Base-by-base conservation (phyloP, 2,797 vertebrate species). In the Apogon talboti region DNA sequence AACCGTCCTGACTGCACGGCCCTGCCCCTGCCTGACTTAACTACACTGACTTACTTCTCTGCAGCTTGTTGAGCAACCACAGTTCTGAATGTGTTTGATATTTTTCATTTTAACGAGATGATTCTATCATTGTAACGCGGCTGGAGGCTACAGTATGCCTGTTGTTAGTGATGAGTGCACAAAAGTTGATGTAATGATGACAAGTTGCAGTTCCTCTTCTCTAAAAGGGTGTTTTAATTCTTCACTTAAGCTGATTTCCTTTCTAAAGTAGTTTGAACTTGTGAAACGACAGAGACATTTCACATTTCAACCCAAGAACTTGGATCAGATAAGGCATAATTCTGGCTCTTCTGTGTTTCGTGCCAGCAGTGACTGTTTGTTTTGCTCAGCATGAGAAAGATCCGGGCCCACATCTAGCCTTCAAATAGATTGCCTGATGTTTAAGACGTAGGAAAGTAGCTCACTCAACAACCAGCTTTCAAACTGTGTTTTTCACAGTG, bases 261-360 rank as follows among this genome's bases (percentile, higher is more conserved):
- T 15, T 0, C 2, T 42, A 21, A 68, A 48, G 45, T 4, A 48
- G 57, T 66, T 61, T 83, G 55, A 54, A 16, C 53, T 66, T 6
- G 19, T 56, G 37, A 72, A 76, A 71, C 6, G 30, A 60, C 60
- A 70, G 44, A 71, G 62, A 43, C 53, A 42, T 44, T 76, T 64
- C 62, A 48, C 48, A 21, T 79, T 71, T 82, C 40, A 55, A 52
- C 72, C 21, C 76, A 47, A 78, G 71, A 68, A 62, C 73, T 80
- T 71, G 67, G 76, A 93, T 93, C 92, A 89, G 92, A 93, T 93
- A 91, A 92, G 86, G 66, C 30, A 45, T 78, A 49, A 79, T 86
- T 90, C 83, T 74, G 76, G 59, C 86, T 89, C 70, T 81, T 89
- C 76, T 80, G 71, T 79, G 15, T 90, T 87, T 87, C 79, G 83